These are phyloP conservation scores for Thomomys bottae DNA, from an alignment of 2,113 vertebrate species.

Conservation along the genomic window DNA sequence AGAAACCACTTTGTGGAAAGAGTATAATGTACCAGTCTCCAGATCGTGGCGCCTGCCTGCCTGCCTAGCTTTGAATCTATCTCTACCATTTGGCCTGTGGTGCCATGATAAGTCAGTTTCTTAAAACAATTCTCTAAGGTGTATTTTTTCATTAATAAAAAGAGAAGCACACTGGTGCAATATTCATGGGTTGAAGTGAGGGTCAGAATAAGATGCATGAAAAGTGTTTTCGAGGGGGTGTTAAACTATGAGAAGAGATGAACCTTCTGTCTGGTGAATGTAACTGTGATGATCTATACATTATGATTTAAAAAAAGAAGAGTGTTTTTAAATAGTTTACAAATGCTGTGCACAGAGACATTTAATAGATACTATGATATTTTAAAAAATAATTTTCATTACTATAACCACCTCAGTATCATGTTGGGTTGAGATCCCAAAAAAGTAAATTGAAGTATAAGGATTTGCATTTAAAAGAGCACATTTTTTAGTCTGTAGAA, in stretches of 20 bases:
- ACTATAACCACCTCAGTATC: neutral
- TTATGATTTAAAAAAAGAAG: too few species aligned
- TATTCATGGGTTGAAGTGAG: neutral
- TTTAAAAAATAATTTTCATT: neutral
- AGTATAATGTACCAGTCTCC: neutral
- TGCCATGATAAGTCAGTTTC: neutral
- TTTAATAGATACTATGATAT: neutral
- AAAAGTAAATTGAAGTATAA: conserved; percentile 11
- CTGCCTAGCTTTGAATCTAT: neutral
- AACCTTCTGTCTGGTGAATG: too few species aligned
- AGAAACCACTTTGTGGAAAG: neutral
- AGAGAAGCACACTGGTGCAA: neutral
- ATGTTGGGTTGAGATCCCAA: conserved; percentile 1
- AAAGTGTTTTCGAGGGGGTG: too few species aligned
- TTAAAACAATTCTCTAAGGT: neutral
- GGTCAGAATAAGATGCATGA: neutral
- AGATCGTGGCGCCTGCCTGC: too few species aligned
- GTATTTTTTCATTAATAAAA: neutral
- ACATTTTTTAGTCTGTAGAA: conserved; percentile 19
- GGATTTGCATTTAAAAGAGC: neutral
- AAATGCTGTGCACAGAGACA: neutral
- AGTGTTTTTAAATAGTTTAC: neutral
- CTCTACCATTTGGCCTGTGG: neutral
- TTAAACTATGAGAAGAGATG: too few species aligned
- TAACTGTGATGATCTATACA: too few species aligned